Conservation (phyloP, 2,113 vertebrate species). For the Anguilla japonica region DNA sequence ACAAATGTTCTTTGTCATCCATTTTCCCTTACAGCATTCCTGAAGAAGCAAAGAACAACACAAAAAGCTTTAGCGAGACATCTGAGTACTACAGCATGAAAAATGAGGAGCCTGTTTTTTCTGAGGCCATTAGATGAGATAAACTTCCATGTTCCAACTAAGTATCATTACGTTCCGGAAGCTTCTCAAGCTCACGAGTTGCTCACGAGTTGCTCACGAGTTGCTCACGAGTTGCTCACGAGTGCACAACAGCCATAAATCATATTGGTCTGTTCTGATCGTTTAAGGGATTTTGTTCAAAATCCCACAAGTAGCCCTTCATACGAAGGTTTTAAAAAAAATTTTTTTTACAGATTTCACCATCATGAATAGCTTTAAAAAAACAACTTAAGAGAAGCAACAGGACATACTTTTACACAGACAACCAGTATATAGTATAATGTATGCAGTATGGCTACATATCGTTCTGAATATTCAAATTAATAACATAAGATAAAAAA, state of each 20-base stretch:
- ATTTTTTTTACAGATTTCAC: neutral
- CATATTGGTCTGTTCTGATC: neutral
- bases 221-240: neutral
- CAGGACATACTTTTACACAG: neutral
- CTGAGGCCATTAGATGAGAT: too few species aligned
- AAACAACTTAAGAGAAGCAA: neutral
- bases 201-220: neutral
- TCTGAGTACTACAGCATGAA: too few species aligned
- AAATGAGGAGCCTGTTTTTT: too few species aligned
- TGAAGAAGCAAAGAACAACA: neutral
- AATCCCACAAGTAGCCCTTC: neutral
- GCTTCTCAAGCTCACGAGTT: neutral
- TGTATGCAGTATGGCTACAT: neutral
- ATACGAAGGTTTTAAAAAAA: too few species aligned
- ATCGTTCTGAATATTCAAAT: neutral
- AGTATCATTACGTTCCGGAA: too few species aligned
- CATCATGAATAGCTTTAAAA: neutral
- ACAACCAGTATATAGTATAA: neutral
- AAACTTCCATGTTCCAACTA: neutral
- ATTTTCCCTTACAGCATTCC: neutral
- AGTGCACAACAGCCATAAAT: neutral
- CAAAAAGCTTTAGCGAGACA: too few species aligned
- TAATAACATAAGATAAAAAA: neutral
- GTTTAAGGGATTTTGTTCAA: neutral
- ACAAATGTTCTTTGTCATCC: neutral